Evolutionary conservation across 2,888 invertebrate genomes (phyloP).

Genomic region (Sarcophaga subvicina): DNA sequence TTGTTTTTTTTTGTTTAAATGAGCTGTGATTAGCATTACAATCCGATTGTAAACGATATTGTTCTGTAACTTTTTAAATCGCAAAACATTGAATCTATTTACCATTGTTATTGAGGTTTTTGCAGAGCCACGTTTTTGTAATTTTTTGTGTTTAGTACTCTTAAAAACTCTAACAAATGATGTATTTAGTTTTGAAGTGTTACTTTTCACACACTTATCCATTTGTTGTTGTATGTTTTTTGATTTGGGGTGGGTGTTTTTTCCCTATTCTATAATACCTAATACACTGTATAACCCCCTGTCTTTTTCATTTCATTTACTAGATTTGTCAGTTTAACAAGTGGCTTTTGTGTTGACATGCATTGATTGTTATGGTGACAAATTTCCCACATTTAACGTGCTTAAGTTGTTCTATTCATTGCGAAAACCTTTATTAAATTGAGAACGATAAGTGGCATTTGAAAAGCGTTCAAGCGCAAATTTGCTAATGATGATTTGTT

Average conservation of each 20-base stretch:
- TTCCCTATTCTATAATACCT: constrained; percentile 25
- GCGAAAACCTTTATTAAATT: constrained; percentile 29
- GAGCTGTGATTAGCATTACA: constrained; percentile 76
- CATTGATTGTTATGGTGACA: constrained; percentile 67
- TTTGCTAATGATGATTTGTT: constrained; percentile 65
- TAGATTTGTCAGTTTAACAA: constrained; percentile 65
- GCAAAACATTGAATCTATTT: constrained; percentile 46
- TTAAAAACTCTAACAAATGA: constrained; percentile 53
- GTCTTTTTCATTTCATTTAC: constrained; percentile 31
- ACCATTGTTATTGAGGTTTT: constrained; percentile 41
- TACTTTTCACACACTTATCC: constrained; percentile 62
- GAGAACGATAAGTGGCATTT: constrained; percentile 73
- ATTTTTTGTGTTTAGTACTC: constrained; percentile 43
- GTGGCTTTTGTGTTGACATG: constrained; percentile 68
- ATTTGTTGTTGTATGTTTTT: constrained; percentile 11
- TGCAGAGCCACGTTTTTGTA: neutral
- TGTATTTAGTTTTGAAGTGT: constrained; percentile 67
- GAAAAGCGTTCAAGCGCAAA: constrained; percentile 76
- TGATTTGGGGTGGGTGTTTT: constrained; percentile 56
- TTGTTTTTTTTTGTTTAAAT: constrained; percentile 51
- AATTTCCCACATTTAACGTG: constrained; percentile 76
- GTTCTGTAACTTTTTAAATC: constrained; percentile 73
- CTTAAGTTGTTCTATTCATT: constrained; percentile 67
- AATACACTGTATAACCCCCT: constrained; percentile 27
- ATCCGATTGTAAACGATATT: constrained; percentile 78